A percentile compares a stretch with the other conserved stretches of the same genome.
These are phyloP conservation scores for Drosophila diplacantha DNA, from an alignment of 2,888 invertebrate genomes.

Conservation along the genomic window DNA sequence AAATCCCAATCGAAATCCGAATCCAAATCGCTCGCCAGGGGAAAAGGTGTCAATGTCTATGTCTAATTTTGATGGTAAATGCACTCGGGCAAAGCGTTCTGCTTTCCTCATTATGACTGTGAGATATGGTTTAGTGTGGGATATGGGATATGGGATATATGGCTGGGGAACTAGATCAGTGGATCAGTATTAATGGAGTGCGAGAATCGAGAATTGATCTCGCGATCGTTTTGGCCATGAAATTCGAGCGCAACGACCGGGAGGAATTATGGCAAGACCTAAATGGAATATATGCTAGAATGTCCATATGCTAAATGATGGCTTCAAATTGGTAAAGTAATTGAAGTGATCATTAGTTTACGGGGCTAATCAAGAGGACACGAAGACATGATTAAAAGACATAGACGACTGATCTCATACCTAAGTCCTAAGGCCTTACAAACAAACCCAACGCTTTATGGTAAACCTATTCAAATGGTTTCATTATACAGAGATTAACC, in stretches of 20 bases:
- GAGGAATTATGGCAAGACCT: neutral
- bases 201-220: constrained; percentile 24
- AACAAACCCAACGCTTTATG: neutral
- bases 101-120: constrained; percentile 35
- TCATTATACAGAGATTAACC: neutral
- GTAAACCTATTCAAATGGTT: constrained; percentile 12
- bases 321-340: neutral
- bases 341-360: neutral
- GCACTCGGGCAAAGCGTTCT: constrained; percentile 38
- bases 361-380: neutral
- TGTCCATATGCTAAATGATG: neutral
- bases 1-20: constrained; percentile 1
- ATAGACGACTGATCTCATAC: neutral
- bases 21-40: constrained; percentile 6
- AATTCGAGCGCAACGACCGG: constrained; percentile 9
- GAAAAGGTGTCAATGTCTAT: constrained; percentile 62
- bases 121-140: constrained; percentile 37
- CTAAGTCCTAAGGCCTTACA: neutral
- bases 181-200: constrained; percentile 30
- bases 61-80: constrained; percentile 56
- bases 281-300: neutral
- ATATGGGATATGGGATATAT: neutral
- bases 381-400: constrained; percentile 3
- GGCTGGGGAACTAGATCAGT: constrained; percentile 24
- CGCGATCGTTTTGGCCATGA: constrained; percentile 30